phyloP scores from a whole-genome alignment of 2,888 invertebrate genomes.

The Brachyopa scutellaris region DNA sequence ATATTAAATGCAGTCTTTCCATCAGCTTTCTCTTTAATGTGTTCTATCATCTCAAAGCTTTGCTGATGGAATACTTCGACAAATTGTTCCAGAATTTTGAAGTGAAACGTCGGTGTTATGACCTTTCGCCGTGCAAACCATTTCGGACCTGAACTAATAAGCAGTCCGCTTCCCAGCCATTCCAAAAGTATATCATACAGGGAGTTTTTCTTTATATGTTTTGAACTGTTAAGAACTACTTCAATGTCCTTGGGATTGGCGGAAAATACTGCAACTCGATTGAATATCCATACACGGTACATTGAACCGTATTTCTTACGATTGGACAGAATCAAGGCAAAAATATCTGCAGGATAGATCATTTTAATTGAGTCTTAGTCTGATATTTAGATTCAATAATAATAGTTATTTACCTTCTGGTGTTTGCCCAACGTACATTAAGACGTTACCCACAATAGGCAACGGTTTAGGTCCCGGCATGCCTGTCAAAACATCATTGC shows the following conservation, averaged over 20 bases:
- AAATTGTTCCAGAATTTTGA: slow-evolving; percentile 89
- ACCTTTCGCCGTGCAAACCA: slow-evolving; percentile 88
- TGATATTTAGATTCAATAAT: not conserved
- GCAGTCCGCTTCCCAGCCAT: slow-evolving; percentile 80
- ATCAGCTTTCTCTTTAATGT: slow-evolving; percentile 82
- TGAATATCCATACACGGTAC: slow-evolving; percentile 82
- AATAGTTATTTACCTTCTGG: slow-evolving; percentile 75
- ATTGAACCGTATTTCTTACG: slow-evolving; percentile 81
- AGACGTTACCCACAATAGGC: slow-evolving; percentile 76
- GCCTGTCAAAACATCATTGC: slow-evolving; percentile 75
- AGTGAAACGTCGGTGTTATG: slow-evolving; percentile 90
- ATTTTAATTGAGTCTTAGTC: too few relatives aligned
- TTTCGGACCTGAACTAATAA: slow-evolving; percentile 81
- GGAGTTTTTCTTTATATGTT: slow-evolving; percentile 77
- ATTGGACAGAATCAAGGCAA: slow-evolving; percentile 74
- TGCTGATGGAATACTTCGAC: slow-evolving; percentile 88
- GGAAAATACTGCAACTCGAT: slow-evolving; percentile 80
- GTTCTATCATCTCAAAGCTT: slow-evolving; percentile 83
- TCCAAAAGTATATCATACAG: slow-evolving; percentile 76
- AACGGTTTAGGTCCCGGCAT: slow-evolving; percentile 76
- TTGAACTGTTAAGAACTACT: slow-evolving; percentile 79
- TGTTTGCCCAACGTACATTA: slow-evolving; percentile 75
- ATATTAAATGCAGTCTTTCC: slow-evolving; percentile 82
- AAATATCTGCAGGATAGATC: slow-evolving; percentile 75
- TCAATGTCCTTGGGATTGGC: slow-evolving; percentile 83